These are phyloP conservation scores for Phocides pigmalion DNA, from an alignment of 1,140 invertebrate species.

Conservation along the genomic window DNA sequence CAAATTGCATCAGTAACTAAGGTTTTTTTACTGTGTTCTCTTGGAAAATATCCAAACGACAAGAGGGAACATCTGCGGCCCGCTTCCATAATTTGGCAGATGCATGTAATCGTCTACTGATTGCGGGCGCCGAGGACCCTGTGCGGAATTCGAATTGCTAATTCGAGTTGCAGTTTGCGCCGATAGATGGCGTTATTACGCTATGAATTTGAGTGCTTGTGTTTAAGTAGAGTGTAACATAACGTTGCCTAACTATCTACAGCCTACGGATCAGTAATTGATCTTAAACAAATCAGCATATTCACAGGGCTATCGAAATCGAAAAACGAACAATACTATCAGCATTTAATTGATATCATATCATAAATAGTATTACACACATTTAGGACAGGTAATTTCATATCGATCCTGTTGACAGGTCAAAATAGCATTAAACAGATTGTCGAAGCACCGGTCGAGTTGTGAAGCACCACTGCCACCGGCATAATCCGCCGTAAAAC, in stretches of 20 bases:
- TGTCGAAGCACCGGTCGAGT: too few species aligned
- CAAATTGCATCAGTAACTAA: slow-evolving; percentile 19
- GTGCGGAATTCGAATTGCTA: slow-evolving; percentile 31
- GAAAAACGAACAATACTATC: too few species aligned
- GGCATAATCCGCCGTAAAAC: too few species aligned
- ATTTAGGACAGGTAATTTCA: too few species aligned
- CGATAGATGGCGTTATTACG: slow-evolving; percentile 24
- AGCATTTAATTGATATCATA: too few species aligned
- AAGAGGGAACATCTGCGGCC: slow-evolving; percentile 30
- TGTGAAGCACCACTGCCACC: too few species aligned
- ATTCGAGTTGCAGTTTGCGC: slow-evolving; percentile 15
- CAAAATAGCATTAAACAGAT: too few species aligned
- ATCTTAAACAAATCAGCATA: too few species aligned
- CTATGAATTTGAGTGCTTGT: not conserved
- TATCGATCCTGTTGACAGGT: too few species aligned
- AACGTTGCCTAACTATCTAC: not conserved
- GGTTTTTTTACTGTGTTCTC: slow-evolving; percentile 22
- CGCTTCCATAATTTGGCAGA: slow-evolving; percentile 35
- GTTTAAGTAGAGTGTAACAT: not conserved
- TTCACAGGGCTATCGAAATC: too few species aligned
- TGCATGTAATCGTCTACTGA: slow-evolving; percentile 35
- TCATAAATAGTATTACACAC: too few species aligned
- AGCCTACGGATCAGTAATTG: too few species aligned
- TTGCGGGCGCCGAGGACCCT: slow-evolving; percentile 18
- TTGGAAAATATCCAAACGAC: slow-evolving; percentile 32